These are phyloP conservation scores for Pammene fasciana DNA, from an alignment of 2,888 invertebrate species.

Conservation along the genomic window DNA sequence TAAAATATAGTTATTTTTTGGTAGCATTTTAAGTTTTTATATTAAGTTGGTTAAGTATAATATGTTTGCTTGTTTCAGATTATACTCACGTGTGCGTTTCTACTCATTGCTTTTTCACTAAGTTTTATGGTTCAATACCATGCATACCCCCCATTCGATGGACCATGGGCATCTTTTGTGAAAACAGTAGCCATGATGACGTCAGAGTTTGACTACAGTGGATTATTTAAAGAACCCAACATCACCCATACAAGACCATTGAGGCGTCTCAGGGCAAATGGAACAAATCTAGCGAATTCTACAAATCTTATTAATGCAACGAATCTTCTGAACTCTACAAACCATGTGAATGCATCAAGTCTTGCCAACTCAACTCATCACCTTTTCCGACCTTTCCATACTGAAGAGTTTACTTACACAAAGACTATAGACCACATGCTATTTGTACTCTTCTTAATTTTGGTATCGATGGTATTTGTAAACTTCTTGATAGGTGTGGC, in stretches of 20 bases:
- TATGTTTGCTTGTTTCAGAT: constrained; percentile 52
- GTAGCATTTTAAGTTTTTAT: too few species aligned
- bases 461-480: constrained; percentile 65
- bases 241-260: constrained; percentile 4
- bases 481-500: constrained; percentile 69
- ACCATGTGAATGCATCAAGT: constrained; percentile 1
- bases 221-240: constrained; percentile 51
- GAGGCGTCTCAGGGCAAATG: neutral
- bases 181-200: constrained; percentile 70
- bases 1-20: too few species aligned
- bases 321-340: constrained; percentile 1
- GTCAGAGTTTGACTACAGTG: constrained; percentile 63
- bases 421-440: constrained; percentile 55
- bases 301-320: neutral
- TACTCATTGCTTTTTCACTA: constrained; percentile 65
- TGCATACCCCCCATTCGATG: constrained; percentile 53
- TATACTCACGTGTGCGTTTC: constrained; percentile 49
- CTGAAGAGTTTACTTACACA: constrained; percentile 40
- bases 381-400: neutral
- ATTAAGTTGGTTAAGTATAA: too few species aligned
- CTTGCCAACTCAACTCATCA: neutral
- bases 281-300: neutral
- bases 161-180: constrained; percentile 56
- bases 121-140: constrained; percentile 63
- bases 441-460: constrained; percentile 60